Percentiles rank a stretch among this genome's conserved stretches.
Evolutionary conservation across 2,797 vertebrate genomes (phyloP).

Genomic region (Oceanodroma leucorhoa): DNA sequence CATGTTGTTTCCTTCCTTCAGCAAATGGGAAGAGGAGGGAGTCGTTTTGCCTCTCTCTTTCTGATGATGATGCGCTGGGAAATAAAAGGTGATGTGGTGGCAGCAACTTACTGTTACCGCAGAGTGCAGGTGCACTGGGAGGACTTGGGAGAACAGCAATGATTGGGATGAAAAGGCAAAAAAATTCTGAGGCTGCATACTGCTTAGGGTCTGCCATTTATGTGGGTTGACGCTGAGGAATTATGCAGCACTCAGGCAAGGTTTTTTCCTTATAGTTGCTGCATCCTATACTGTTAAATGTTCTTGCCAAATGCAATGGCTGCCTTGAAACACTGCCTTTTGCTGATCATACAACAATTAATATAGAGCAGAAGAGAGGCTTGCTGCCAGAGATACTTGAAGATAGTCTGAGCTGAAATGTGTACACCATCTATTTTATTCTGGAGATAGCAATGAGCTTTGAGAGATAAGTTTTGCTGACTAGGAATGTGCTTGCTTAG

Average conservation of each 20-base stretch:
- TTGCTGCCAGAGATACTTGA: neutral
- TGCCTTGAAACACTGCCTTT: slow-evolving; percentile 10
- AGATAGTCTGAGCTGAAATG: neutral
- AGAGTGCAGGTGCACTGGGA: neutral
- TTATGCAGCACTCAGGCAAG: neutral
- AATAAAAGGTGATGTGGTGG: neutral
- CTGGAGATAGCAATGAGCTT: neutral
- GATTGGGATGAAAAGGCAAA: neutral
- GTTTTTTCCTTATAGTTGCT: neutral
- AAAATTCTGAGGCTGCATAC: neutral
- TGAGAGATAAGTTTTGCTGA: slow-evolving; percentile 13
- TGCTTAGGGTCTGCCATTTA: neutral
- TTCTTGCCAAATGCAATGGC: neutral
- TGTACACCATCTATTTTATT: neutral
- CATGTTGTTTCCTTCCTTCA: neutral
- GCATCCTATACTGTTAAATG: neutral
- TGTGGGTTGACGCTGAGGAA: neutral
- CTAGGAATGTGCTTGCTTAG: neutral
- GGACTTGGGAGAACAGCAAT: neutral
- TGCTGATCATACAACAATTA: neutral
- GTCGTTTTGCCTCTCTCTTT: neutral
- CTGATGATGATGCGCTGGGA: neutral
- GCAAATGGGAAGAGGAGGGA: neutral
- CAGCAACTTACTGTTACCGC: neutral
- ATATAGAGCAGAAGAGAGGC: neutral